phyloP scores from a whole-genome alignment of 53 echinoderm and acorn worm genomes.

The Mesocentrotus franciscanus region DNA sequence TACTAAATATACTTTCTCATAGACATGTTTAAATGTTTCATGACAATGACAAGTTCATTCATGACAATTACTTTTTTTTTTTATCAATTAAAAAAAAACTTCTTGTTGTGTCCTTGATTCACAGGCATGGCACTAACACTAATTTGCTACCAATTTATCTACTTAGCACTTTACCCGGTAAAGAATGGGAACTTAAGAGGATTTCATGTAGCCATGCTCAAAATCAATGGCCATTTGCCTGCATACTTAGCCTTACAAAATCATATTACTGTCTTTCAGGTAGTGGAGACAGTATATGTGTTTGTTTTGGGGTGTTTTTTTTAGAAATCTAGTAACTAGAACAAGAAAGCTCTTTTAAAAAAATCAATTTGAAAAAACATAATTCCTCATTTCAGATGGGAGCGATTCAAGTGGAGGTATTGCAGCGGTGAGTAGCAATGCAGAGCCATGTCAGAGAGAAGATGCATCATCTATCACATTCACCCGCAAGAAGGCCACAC shows the following conservation, averaged over 20 bases:
- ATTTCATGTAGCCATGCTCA: no score
- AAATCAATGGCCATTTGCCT: not conserved
- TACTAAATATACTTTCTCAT: no score
- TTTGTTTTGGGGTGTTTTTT: not conserved
- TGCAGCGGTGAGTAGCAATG: conserved; percentile 56
- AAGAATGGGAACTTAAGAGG: no score
- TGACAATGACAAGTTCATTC: no score
- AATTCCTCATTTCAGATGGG: not conserved
- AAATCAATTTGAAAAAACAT: not conserved
- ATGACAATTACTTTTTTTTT: no score
- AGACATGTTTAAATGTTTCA: no score
- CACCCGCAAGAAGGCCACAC: conserved; percentile 61
- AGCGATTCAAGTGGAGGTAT: conserved; percentile 33
- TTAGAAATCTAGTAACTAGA: no score
- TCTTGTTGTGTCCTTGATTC: not conserved
- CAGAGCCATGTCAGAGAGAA: conserved; percentile 58
- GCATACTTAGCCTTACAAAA: not conserved
- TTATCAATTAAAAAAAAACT: no score
- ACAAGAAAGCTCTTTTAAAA: not conserved
- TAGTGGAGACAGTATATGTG: not conserved
- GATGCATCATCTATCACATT: conserved; percentile 58
- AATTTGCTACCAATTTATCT: not conserved
- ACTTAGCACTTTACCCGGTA: not conserved
- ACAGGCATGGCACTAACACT: not conserved
- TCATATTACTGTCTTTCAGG: not conserved